Evolutionary conservation across 2,888 invertebrate genomes (phyloP), one percentile per base, ranked within the genome.

Genomic region (Gonocerus acuteangulatus): DNA sequence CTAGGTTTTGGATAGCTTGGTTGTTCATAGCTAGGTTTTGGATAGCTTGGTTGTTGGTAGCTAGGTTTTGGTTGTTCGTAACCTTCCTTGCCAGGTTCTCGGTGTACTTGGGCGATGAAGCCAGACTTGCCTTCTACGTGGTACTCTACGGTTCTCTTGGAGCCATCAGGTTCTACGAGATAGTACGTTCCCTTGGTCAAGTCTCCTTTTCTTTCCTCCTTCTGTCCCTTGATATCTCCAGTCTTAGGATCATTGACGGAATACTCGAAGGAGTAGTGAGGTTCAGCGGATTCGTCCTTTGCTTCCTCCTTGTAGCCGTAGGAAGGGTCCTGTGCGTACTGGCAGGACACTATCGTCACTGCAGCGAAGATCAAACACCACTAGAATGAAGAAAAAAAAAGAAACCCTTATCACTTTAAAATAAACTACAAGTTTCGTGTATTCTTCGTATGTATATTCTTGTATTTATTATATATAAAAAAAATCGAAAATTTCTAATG

Each of bases 111-210:
- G 62, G 86, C 86, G 72, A 85, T 84, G 77, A 86, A 86, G 70
- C 86, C 86, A 68, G 83, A 84, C 73, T 85, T 82, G 84, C 85
- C 86, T 73, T 86, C 86, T 58, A 86, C 86, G 62, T 82, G 79
- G 74, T 86, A 86, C 73, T 83, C 80, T 63, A 86, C 86, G 1
- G 84, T 85, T 67, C 86, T 79, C 59, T 85, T 82, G 66, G 84
- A 84, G 60, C 86, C 86, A 75, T 86, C 85, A 47, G 85, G 84
- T 73, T 86, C 86, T 65, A 66, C 69, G 34, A 76, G 67, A 6
- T 74, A 74, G 68, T 76, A 75, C 61, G 74, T 74, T 73, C 86
- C 86, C 73, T 79, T 80, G 18, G 86, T 85, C 44, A 83, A 81
- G 71, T 86, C 86, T 1, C 86, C 86, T 65, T 85, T 82, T n/a